Evolutionary conservation across 1,140 invertebrate genomes (phyloP).

Genomic region (Melipona quadrifasciata): DNA sequence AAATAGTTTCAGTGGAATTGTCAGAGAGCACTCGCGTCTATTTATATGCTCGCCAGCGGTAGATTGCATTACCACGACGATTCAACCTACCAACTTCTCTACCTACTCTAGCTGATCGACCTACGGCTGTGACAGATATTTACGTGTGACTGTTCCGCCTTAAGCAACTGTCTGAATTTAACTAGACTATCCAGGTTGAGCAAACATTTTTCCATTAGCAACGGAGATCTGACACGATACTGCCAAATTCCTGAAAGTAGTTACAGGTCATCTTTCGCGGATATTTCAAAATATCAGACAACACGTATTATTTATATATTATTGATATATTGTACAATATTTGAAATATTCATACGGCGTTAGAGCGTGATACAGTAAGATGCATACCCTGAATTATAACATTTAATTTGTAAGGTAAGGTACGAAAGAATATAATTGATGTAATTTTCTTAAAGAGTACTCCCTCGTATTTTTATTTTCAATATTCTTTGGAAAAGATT

Average conservation of each 20-base stretch:
- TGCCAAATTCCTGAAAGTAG: not conserved
- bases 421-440: no score
- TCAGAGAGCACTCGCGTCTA: not conserved
- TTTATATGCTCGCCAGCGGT: not conserved
- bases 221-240: not conserved
- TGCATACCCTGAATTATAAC: no score
- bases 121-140: slow-evolving; percentile 31
- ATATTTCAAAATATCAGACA: no score
- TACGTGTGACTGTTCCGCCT: slow-evolving; percentile 14
- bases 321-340: no score
- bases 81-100: slow-evolving; percentile 24
- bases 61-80: slow-evolving; percentile 21
- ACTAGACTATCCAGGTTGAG: not conserved
- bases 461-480: no score
- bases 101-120: slow-evolving; percentile 27
- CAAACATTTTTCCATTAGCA: not conserved
- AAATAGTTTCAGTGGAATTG: no score
- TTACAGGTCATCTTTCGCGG: not conserved
- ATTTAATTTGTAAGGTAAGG: no score
- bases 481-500: no score
- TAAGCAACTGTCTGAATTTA: not conserved
- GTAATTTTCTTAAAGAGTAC: no score
- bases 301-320: no score
- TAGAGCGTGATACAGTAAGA: no score
- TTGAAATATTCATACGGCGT: no score